Evolutionary conservation across 2,888 invertebrate species (phyloP).

Genomic region (Terebella lapidaria): DNA sequence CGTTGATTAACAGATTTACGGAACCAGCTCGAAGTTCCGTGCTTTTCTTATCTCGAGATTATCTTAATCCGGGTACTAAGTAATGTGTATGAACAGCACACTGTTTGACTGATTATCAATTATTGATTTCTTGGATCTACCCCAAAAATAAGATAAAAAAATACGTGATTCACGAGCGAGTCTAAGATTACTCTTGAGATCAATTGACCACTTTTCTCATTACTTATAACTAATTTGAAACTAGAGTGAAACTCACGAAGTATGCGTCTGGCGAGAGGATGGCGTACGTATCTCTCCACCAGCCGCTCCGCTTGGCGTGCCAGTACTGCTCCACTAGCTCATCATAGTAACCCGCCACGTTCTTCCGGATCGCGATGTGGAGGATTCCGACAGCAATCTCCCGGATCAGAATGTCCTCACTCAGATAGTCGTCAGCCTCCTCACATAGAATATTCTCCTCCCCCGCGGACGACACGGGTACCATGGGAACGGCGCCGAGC

Average conservation of each 20-base stretch:
- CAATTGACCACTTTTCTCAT: too few relatives aligned
- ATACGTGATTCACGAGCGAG: too few relatives aligned
- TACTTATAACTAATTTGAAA: too few relatives aligned
- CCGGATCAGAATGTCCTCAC: conserved; percentile 23
- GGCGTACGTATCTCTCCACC: conserved; percentile 26
- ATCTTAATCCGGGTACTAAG: too few relatives aligned
- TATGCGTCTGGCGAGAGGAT: conserved; percentile 15
- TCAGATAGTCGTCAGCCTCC: conserved; percentile 13
- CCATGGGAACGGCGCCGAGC: conserved; percentile 29
- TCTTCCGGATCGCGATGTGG: conserved; percentile 16
- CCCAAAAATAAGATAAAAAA: too few relatives aligned
- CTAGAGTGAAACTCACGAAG: conserved; percentile 23
- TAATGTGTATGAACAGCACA: too few relatives aligned
- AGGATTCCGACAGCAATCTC: conserved; percentile 23
- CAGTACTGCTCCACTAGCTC: conserved; percentile 17
- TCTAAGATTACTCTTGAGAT: too few relatives aligned
- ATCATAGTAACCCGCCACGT: conserved; percentile 7
- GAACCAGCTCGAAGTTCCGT: too few relatives aligned
- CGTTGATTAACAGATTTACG: too few relatives aligned
- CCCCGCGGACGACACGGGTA: conserved; percentile 30
- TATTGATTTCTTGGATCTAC: too few relatives aligned
- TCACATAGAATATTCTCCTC: conserved; percentile 36
- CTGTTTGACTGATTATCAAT: too few relatives aligned
- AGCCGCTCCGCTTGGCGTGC: conserved; percentile 19
- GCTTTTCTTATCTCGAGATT: too few relatives aligned